These are phyloP conservation scores for Varecia variegata DNA, from an alignment of 2,797 vertebrate species.

Conservation along the genomic window DNA sequence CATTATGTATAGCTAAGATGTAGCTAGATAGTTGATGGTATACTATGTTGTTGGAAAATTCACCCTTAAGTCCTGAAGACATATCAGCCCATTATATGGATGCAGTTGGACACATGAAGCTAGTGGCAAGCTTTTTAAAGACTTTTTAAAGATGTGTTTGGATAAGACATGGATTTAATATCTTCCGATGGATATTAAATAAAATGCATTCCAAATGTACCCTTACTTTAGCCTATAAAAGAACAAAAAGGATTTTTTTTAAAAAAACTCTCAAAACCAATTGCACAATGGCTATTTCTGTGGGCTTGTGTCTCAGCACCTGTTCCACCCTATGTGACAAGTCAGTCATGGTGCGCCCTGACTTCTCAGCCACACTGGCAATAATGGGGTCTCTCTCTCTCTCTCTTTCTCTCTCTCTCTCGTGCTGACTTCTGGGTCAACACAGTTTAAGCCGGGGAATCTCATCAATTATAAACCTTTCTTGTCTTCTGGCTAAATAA, in stretches of 20 bases:
- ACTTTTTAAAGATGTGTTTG: conserved; percentile 16
- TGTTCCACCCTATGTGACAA: neutral
- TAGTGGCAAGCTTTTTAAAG: neutral
- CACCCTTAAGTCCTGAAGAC: neutral
- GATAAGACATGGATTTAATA: neutral
- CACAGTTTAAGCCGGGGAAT: neutral
- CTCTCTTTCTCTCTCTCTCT: neutral
- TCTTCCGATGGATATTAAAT: neutral
- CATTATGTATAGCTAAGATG: neutral
- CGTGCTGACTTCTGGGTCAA: neutral
- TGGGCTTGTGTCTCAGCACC: neutral
- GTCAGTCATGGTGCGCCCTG: neutral
- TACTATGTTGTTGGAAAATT: neutral
- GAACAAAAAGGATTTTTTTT: neutral
- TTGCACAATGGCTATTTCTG: neutral
- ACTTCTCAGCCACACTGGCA: fast-evolving
- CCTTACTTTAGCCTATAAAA: neutral
- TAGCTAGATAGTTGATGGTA: neutral
- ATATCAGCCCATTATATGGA: neutral
- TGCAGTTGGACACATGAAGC: neutral
- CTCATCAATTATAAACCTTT: conserved; percentile 25
- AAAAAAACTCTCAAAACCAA: neutral
- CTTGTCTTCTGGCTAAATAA: neutral
- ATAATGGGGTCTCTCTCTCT: neutral
- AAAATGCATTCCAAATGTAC: neutral